Evolutionary conservation across 2,888 invertebrate genomes (phyloP).

Genomic region (Gastracanthus pulcherrimus): DNA sequence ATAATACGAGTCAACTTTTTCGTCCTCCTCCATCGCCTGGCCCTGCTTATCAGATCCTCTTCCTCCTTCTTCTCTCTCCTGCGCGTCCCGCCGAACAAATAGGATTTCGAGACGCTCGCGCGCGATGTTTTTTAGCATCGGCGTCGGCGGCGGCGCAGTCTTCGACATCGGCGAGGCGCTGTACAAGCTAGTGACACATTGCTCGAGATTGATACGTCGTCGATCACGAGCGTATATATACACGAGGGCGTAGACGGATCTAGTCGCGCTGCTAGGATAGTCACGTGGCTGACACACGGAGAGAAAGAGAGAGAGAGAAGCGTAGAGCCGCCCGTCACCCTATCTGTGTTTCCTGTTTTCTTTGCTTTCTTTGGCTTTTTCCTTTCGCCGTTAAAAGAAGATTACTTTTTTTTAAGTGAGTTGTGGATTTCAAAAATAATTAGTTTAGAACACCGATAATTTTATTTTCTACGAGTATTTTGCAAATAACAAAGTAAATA

Average conservation of each 20-base stretch:
- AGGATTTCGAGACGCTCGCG: conserved; percentile 40
- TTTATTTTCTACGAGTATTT: too few species aligned
- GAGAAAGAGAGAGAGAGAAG: conserved; percentile 13
- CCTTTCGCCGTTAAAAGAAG: background rate
- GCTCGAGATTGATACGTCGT: conserved; percentile 56
- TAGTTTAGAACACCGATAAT: too few species aligned
- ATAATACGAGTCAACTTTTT: conserved; percentile 26
- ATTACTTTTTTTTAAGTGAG: background rate
- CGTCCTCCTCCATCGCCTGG: background rate
- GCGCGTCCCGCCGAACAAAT: conserved; percentile 32
- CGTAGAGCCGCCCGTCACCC: conserved; percentile 66
- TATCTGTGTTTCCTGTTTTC: conserved; percentile 63
- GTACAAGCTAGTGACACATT: conserved; percentile 52
- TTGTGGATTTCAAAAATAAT: background rate
- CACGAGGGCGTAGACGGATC: conserved; percentile 37
- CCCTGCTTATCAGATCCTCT: conserved; percentile 41
- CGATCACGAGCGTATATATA: conserved; percentile 37
- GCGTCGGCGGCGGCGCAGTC: background rate
- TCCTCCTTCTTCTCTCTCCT: background rate
- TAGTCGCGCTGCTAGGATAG: conserved; percentile 30
- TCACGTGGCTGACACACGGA: conserved; percentile 10
- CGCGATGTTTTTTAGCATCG: conserved; percentile 1
- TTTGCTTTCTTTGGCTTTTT: conserved; percentile 21
- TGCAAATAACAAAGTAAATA: too few species aligned
- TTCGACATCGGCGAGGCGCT: background rate